Evolutionary conservation across 2,797 vertebrate genomes (phyloP), one percentile per base, ranked within the genome.

Genomic region (Acrossocheilus fasciatus): DNA sequence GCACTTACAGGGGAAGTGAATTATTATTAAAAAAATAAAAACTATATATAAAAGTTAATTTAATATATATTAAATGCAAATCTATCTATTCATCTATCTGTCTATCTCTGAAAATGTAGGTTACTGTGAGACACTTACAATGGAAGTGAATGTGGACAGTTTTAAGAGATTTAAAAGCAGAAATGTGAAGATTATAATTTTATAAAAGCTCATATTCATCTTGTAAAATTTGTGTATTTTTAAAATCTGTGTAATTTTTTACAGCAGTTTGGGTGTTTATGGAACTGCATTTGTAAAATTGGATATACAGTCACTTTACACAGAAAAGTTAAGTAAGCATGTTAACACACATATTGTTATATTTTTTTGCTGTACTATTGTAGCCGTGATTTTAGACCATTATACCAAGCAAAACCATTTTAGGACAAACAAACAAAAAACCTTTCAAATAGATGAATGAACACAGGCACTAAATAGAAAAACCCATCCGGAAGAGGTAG

Each of bases 381-480:
- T 18, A 47, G 45, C 3, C 5, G 17, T 18, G 50, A 52, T 52
- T 52, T 52, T 52, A 9, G 2, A 30, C 7, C 30, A 54, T 36
- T 20, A 12, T 36, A 77, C 50, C 18, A 54, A 36, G 18, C 34
- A 77, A 76, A 54, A 11, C 1, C 26, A 54, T 54, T 76, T 54
- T 52, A 54, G 74, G 30, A 54, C 72, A 74, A 50, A 30, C 43
- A 50, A 70, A 23, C 20, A 57, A 82, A 82, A 54, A 76, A 45
- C 2, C 43, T 45, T 45, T 77, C 41, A 64, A 41, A 85, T 47
- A n/a, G 77, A 89, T 59, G 23, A 74, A 66, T 75, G 57, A 73
- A 76, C 82, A 81, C 50, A 41, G 64, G 39, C 82, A 79, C 68
- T 82, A 43, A 84, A 87, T 84, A 47, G 34, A 68, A 83, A 85